Evolutionary conservation across 2,888 invertebrate species (phyloP), one percentile per base, ranked within the genome.

Genomic region (Lissonota sp.): DNA sequence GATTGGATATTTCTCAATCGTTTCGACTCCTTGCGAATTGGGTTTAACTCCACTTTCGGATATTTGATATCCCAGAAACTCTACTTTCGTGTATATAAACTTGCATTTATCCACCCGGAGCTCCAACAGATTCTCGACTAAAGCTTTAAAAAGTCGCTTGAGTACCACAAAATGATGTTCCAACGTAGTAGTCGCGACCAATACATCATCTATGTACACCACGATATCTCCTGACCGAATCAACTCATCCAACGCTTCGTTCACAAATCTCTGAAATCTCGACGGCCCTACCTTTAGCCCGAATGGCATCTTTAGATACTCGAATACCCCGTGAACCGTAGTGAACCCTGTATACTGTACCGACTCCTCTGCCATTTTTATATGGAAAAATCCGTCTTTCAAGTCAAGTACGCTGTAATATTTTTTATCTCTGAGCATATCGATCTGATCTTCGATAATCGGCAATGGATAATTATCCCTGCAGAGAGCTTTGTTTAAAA

Each of bases 1-100:
- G 1, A 87, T 70, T 0, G 88, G 87, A 77, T 83, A 90, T 5
- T 85, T 79, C n/a, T 14, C 49, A 2, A 88, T 79, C n/a, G 85
- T 78, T 10, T 79, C 76, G 5, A 86, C 49, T 49, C 84, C 85
- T n/a, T 62, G 53, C 49, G 79, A 63, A 37, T 74, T 86, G 0
- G 86, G 85, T 4, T 62, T 60, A 26, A 88, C 82, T 5, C 86
- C 86, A 0, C 80, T 55, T n/a, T 70, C 66, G 2, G 82, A 73
- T 26, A 88, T 71, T 0, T 10, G 6, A 44, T 89, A 87, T 4
- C 88, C 86, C 62, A 87, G 73, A 79, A 81, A 87, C 5, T 81
- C 79, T 57, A 86, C 81, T 40, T 83, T 64, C 16, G 71, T 83
- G 37, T 71, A 37, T 2, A 87, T 63, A 66, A 87, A 84, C 7